These are phyloP conservation scores for Eupithecia vulgata DNA, from an alignment of 2,888 invertebrate species.

Conservation along the genomic window DNA sequence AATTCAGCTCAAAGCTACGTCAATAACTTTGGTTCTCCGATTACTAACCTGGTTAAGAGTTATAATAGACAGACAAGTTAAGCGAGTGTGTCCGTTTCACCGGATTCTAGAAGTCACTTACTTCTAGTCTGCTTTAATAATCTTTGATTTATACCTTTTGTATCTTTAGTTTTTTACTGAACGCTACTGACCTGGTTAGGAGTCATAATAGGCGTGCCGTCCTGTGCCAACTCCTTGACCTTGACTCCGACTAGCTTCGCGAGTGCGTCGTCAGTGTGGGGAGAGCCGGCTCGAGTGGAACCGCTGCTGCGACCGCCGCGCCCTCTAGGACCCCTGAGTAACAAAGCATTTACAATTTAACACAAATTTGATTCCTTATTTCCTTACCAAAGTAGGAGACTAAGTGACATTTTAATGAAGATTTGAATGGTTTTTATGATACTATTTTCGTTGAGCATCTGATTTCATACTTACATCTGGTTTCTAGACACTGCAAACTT, in stretches of 20 bases:
- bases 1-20: too few species aligned
- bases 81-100: constrained; percentile 63
- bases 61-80: constrained; percentile 65
- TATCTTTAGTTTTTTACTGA: too few species aligned
- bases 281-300: constrained; percentile 34
- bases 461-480: too few species aligned
- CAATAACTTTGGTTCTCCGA: too few species aligned
- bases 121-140: too few species aligned
- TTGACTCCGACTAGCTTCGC: constrained; percentile 76
- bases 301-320: constrained; percentile 30
- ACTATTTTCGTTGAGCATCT: too few species aligned
- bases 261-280: constrained; percentile 65
- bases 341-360: background rate
- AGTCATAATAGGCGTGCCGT: constrained; percentile 58
- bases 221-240: constrained; percentile 74
- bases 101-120: constrained; percentile 26
- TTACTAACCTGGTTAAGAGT: constrained; percentile 65
- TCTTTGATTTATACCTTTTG: too few species aligned
- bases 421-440: background rate
- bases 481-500: too few species aligned
- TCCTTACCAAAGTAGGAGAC: background rate
- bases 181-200: constrained; percentile 62
- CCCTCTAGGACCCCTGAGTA: constrained; percentile 38
- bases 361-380: background rate
- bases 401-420: background rate